Conservation (phyloP, 2,113 vertebrate species). For the Xiphias gladius region DNA sequence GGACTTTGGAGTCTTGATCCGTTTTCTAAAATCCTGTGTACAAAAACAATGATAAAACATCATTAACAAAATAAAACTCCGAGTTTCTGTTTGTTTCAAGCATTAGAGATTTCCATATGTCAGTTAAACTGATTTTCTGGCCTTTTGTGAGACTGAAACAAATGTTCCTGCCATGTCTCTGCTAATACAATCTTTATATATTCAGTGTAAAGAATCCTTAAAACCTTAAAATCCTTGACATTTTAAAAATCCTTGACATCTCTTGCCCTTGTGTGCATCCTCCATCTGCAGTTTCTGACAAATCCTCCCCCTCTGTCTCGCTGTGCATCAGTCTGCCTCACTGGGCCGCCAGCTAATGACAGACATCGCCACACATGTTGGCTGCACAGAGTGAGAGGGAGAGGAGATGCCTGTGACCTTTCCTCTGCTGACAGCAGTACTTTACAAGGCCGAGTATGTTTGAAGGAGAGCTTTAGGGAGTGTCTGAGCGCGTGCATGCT, state of each 20-base stretch:
- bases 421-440: conserved; percentile 65
- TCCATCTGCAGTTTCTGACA: conserved; percentile 25
- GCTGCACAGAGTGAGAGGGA: conserved; percentile 2
- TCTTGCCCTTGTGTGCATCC: conserved; percentile 3
- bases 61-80: too few relatives aligned
- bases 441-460: conserved; percentile 50
- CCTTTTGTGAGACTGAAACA: neutral
- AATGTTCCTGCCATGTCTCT: neutral
- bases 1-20: neutral
- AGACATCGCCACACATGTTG: conserved; percentile 51
- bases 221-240: neutral
- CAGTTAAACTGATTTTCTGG: neutral
- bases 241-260: neutral
- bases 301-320: neutral
- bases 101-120: neutral
- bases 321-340: conserved; percentile 32
- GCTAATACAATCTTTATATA: neutral
- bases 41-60: neutral
- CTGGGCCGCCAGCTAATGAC: conserved; percentile 51
- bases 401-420: conserved; percentile 56
- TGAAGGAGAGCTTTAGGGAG: conserved; percentile 44
- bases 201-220: neutral
- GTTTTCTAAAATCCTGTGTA: neutral
- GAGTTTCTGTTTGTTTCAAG: neutral
- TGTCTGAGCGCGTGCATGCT: conserved; percentile 18